A percentile compares a stretch with the other conserved stretches of the same genome.
These are phyloP conservation scores for Limnephilus auricula DNA, from an alignment of 2,888 invertebrate species.

Conservation along the genomic window DNA sequence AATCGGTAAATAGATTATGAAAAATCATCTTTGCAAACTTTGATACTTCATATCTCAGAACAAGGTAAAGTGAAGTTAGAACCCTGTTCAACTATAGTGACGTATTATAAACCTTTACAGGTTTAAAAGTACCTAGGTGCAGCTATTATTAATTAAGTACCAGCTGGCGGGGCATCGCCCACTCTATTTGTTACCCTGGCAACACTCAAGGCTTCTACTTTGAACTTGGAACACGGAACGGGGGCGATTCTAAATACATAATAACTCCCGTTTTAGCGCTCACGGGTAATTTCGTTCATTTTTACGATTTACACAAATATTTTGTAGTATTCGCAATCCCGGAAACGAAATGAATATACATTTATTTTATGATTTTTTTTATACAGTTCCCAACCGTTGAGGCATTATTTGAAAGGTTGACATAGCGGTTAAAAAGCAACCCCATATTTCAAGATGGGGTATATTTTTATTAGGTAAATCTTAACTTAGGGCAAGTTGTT, in stretches of 20 bases:
- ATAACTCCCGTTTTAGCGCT: background rate
- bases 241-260: background rate
- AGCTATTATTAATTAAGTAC: background rate
- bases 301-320: background rate
- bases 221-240: slow-evolving; percentile 39
- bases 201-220: slow-evolving; percentile 42
- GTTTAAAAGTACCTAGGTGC: background rate
- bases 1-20: no score
- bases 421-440: no score
- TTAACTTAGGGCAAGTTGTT: no score
- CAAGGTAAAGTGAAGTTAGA: no score
- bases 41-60: no score
- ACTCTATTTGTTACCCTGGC: slow-evolving; percentile 16
- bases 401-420: no score
- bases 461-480: no score
- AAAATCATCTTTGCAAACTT: no score
- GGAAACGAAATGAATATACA: background rate
- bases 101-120: background rate
- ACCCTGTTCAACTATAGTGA: no score
- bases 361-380: background rate
- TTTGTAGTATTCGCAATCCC: background rate
- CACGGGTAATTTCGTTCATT: background rate
- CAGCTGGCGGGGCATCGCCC: slow-evolving; percentile 12
- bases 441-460: background rate
- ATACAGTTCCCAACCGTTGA: background rate